Evolutionary conservation across 2,888 invertebrate species (phyloP).

Genomic region (Psylliodes chrysocephalus): DNA sequence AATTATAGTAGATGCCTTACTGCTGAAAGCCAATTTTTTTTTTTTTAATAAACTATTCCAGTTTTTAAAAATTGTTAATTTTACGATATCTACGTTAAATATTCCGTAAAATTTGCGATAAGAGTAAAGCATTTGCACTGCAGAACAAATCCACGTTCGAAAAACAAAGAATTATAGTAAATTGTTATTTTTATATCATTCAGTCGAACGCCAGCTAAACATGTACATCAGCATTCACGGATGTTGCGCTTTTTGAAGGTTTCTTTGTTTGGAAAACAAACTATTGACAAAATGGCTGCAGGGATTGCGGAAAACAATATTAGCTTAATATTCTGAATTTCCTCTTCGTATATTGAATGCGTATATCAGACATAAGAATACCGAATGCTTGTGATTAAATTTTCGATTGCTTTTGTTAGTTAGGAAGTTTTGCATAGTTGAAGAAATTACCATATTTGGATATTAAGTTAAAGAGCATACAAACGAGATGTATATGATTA

Average conservation of each 20-base stretch:
- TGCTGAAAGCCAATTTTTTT: too few species aligned
- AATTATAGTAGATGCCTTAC: too few species aligned
- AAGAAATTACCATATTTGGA: too few species aligned
- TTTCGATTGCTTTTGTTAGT: conserved; percentile 11
- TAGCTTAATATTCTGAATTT: conserved; percentile 23
- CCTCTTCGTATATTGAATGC: conserved; percentile 22
- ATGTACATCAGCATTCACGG: conserved; percentile 8
- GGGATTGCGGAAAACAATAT: conserved; percentile 24
- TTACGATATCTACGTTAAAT: too few species aligned
- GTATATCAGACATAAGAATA: conserved; percentile 11
- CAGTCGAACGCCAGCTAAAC: neutral
- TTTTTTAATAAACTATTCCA: too few species aligned
- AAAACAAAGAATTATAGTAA: conserved; percentile 1
- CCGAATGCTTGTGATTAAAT: conserved; percentile 9
- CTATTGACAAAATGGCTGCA: conserved; percentile 25
- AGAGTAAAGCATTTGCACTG: too few species aligned
- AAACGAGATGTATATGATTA: too few species aligned
- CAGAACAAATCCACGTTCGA: neutral
- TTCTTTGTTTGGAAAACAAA: conserved; percentile 28
- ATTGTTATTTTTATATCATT: conserved; percentile 9
- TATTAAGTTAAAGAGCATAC: too few species aligned
- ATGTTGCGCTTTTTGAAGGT: conserved; percentile 5
- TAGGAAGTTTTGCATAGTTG: neutral
- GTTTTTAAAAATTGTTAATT: too few species aligned
- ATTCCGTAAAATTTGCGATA: too few species aligned